Base-by-base conservation (phyloP, 2,113 vertebrate species). In the Catharus minimus region DNA sequence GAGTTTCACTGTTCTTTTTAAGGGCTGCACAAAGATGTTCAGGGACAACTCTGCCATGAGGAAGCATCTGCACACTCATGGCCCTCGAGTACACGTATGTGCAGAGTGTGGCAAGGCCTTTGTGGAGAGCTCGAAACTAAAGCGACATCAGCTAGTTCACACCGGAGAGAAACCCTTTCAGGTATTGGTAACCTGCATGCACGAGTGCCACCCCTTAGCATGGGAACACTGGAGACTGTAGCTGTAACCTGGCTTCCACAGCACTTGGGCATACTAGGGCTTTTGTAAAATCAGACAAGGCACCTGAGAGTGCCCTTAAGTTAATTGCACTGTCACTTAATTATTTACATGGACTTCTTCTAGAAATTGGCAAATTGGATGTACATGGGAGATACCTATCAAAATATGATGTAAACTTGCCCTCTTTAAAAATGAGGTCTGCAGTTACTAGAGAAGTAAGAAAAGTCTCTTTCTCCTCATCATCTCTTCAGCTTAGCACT, bases 1-100 rank as follows among this genome's bases (percentile, higher is more conserved):
- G 88, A 94, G 58, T 88, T 88, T 96, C 75, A 82, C 68, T 96
- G 26, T 97, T 97, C 85, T 89, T 88, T 95, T 88, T 30, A 97
- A 99, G 99, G 99, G 99, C 96, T 99, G 99, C 96, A 99, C 99
- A 78, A 99, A 99, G 97, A 99, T 99, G 99, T 99, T 99, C 98
- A 98, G 99, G 98, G 99, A 99, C 97, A 99, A 99, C 97, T 99
- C 99, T 21, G 99, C 99, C 41, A 99, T 99, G 99, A 98, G 99
- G 85, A 99, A 99, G 96, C 99, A 99, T 86, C 98, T 99, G 97
- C 99, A 99, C 95, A 99, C 99, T 71, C 99, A 99, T 27, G 99
- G 99, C 58, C 99, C 99, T 72, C 97, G 99, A 28, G 99, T 99
- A 93, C 99, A 99, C 30, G 99, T 99, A 89, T 99, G 99, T 89